Evolutionary conservation across 2,888 invertebrate species (phyloP).

Genomic region (Andrena flavipes): DNA sequence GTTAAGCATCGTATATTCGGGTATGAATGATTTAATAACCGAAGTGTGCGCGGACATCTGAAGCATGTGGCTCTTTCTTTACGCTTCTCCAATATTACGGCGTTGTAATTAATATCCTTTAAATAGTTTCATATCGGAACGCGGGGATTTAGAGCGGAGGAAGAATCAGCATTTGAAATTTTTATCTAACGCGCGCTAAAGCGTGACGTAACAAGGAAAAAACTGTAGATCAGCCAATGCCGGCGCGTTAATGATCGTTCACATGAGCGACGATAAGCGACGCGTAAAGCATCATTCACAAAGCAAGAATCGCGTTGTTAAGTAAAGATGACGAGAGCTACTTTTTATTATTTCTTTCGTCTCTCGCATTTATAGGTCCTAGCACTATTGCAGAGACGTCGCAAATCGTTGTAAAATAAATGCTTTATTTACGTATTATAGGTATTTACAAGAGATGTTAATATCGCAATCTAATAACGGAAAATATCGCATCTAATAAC

Average conservation of each 20-base stretch:
- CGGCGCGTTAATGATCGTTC: conserved; percentile 10
- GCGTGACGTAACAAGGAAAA: conserved; percentile 48
- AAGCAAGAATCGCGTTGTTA: background rate
- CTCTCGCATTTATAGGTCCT: too few relatives aligned
- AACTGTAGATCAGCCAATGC: background rate
- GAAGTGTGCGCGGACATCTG: background rate
- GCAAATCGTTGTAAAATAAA: background rate
- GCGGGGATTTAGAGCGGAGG: conserved; percentile 6
- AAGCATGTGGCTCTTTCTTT: background rate
- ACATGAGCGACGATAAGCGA: background rate
- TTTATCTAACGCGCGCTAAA: conserved; percentile 45
- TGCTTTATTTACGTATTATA: background rate
- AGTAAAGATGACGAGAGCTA: background rate
- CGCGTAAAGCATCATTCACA: conserved; percentile 5
- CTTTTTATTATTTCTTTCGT: too few relatives aligned
- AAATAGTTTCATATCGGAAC: background rate
- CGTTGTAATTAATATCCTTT: background rate
- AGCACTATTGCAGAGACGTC: too few relatives aligned
- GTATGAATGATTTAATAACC: conserved; percentile 7
- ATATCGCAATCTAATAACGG: too few relatives aligned
- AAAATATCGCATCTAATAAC: background rate
- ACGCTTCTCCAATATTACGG: background rate
- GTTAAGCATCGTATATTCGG: conserved; percentile 14
- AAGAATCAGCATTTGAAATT: conserved; percentile 32
- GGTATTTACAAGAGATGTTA: background rate